phyloP scores from a whole-genome alignment of 2,113 vertebrate species.

The Brienomyrus longianalis region DNA sequence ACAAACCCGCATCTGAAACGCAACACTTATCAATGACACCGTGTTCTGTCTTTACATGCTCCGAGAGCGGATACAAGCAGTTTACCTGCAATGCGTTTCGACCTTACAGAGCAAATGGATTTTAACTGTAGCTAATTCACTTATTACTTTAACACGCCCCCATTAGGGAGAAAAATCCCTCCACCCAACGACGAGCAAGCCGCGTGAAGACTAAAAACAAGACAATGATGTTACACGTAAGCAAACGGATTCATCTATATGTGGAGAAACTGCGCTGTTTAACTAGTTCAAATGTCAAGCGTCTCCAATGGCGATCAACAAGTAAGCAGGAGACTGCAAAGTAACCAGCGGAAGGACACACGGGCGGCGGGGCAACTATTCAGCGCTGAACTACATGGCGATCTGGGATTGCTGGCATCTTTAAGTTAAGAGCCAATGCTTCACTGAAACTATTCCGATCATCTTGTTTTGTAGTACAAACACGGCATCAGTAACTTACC shows the following conservation, averaged over 20 bases:
- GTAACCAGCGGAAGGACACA: neutral
- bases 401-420: neutral
- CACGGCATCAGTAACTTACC: slow-evolving; percentile 60
- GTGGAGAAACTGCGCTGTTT: neutral
- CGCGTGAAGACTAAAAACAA: neutral
- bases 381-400: neutral
- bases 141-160: neutral
- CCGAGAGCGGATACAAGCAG: neutral
- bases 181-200: neutral
- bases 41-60: neutral
- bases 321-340: neutral
- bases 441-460: neutral
- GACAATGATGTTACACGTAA: neutral
- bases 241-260: neutral
- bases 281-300: neutral
- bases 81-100: neutral
- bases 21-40: neutral
- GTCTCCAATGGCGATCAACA: slow-evolving; percentile 16
- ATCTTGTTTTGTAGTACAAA: neutral
- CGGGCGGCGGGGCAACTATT: neutral
- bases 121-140: neutral
- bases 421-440: neutral
- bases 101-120: neutral
- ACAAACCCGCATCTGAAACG: neutral
- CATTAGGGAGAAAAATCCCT: neutral